phyloP scores from a whole-genome alignment of 2,113 vertebrate species.

The Pangasianodon hypophthalmus region DNA sequence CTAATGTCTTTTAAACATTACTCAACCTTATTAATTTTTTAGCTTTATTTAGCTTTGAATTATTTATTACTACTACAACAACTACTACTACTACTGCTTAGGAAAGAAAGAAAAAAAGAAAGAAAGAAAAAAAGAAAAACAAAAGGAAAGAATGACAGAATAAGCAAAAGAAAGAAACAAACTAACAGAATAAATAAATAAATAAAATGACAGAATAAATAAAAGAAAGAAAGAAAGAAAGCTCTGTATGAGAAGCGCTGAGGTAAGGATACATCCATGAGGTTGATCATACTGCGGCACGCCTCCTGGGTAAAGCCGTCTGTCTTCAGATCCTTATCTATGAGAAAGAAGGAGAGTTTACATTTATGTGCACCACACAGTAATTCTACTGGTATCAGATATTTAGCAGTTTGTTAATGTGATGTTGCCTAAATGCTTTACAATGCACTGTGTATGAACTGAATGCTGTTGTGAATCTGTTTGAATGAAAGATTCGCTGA shows the following conservation, averaged over 20 bases:
- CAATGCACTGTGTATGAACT: not conserved
- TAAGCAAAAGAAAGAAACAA: not conserved
- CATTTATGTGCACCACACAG: not conserved
- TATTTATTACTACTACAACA: not conserved
- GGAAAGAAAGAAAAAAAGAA: not conserved
- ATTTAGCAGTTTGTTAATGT: not conserved
- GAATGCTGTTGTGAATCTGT: not conserved
- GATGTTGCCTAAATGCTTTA: not conserved
- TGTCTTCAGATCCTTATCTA: slow-evolving; percentile 92
- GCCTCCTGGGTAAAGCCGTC: slow-evolving; percentile 86
- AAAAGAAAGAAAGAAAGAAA: not conserved
- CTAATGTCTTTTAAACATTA: no score
- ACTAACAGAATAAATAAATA: not conserved
- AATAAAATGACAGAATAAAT: not conserved
- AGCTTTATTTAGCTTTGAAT: no score
- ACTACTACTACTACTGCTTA: not conserved
- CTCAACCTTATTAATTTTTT: no score
- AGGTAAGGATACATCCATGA: slow-evolving; percentile 90
- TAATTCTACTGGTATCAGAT: not conserved
- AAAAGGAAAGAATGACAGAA: not conserved
- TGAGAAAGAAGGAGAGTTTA: not conserved
- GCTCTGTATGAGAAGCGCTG: not conserved
- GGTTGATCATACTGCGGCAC: slow-evolving; percentile 92
- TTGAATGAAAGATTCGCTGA: not conserved
- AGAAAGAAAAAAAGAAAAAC: not conserved